phyloP scores from a whole-genome alignment of 1,140 invertebrate genomes.

The Brachionus calyciflorus region DNA sequence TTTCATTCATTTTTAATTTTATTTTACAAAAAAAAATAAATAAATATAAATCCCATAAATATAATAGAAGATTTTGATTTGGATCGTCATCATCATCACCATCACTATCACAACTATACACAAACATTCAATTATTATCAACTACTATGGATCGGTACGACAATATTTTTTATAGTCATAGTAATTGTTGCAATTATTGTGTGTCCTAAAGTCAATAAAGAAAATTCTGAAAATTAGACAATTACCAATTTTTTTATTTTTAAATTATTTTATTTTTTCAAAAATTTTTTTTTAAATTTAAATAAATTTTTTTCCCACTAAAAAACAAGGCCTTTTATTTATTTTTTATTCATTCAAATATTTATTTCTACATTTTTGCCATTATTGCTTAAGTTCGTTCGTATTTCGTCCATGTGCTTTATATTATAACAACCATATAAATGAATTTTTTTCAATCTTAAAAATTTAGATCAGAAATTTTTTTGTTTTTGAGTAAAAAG shows the following conservation, averaged over 20 bases:
- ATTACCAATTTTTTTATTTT: background rate
- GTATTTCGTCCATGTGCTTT: background rate
- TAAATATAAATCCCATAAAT: too few relatives aligned
- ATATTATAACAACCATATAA: conserved; percentile 39
- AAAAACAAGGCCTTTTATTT: background rate
- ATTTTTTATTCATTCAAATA: too few relatives aligned
- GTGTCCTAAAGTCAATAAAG: conserved; percentile 24
- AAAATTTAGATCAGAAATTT: background rate
- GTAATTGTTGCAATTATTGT: background rate
- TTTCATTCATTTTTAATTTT: background rate
- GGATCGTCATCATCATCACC: conserved; percentile 20
- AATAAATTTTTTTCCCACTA: background rate
- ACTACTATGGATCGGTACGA: conserved; percentile 31
- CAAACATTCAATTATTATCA: conserved; percentile 27
- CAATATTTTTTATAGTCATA: conserved; percentile 12
- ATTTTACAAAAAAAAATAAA: background rate
- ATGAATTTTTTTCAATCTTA: conserved; percentile 11
- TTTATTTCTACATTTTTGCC: background rate
- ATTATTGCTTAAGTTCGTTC: background rate
- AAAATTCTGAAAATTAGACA: background rate
- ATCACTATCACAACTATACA: conserved; percentile 26
- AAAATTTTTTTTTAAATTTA: too few relatives aligned
- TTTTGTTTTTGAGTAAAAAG: background rate
- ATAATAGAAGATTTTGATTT: conserved; percentile 21
- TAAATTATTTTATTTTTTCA: conserved; percentile 18